A percentile compares a stretch with the other conserved stretches of the same genome.
Conservation (phyloP, 2,113 vertebrate genomes). For the Chaenocephalus aceratus region DNA sequence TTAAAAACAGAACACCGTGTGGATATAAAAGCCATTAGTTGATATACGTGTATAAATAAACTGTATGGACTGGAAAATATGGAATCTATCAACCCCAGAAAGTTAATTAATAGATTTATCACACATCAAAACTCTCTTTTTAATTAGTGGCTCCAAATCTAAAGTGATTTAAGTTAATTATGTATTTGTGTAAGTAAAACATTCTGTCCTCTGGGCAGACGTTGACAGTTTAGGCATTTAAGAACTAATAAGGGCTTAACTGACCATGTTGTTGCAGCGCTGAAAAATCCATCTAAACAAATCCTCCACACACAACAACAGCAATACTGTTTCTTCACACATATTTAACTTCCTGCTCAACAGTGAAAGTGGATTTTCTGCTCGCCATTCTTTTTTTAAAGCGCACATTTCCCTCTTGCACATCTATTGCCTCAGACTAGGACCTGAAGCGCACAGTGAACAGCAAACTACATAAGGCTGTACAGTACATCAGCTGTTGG, state of each 20-base stretch:
- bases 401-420: slow-evolving; percentile 22
- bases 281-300: slow-evolving; percentile 30
- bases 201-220: neutral
- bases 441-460: slow-evolving; percentile 21
- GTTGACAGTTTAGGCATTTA: slow-evolving; percentile 6
- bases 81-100: neutral
- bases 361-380: slow-evolving; percentile 41
- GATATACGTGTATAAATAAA: neutral
- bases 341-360: slow-evolving; percentile 25
- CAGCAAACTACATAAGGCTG: slow-evolving; percentile 36
- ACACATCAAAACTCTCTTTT: slow-evolving; percentile 14
- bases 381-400: neutral
- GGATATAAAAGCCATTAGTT: neutral
- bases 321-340: slow-evolving; percentile 12
- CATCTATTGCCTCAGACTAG: slow-evolving; percentile 21
- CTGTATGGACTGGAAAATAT: neutral
- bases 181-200: slow-evolving; percentile 6
- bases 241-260: slow-evolving; percentile 33
- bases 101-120: neutral
- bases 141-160: slow-evolving; percentile 18
- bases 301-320: slow-evolving; percentile 4
- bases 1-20: neutral
- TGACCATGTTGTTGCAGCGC: slow-evolving; percentile 30
- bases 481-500: slow-evolving; percentile 48
- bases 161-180: neutral